Conservation (phyloP, 2,888 invertebrate genomes). For the Abrostola tripartita region DNA sequence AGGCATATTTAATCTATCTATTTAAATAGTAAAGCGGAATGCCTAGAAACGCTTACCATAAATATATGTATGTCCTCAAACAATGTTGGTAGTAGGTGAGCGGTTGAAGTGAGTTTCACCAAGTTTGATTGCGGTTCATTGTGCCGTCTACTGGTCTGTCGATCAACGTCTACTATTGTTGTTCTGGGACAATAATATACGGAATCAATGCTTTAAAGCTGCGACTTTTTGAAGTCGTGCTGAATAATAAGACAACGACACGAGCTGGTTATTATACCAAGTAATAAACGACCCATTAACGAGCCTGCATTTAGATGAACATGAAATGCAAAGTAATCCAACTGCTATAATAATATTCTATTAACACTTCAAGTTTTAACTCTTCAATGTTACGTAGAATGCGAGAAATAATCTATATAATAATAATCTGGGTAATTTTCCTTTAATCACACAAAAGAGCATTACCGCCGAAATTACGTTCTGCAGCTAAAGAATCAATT, state of each 20-base stretch:
- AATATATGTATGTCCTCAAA: conserved; percentile 57
- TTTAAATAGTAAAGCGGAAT: conserved; percentile 15
- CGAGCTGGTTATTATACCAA: too few species aligned
- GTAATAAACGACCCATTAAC: too few species aligned
- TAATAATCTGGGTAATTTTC: conserved; percentile 21
- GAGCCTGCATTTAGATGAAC: too few species aligned
- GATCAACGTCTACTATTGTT: conserved; percentile 51
- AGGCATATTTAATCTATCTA: too few species aligned
- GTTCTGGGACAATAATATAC: conserved; percentile 34
- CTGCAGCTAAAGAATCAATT: conserved; percentile 72
- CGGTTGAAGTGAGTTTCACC: conserved; percentile 61
- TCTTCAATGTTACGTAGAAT: too few species aligned
- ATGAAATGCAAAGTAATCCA: too few species aligned
- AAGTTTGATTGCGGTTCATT: conserved; percentile 73
- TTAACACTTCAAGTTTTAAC: too few species aligned
- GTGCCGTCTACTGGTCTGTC: conserved; percentile 52
- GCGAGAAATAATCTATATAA: too few species aligned
- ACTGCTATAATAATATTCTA: too few species aligned
- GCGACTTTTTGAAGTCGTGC: neutral
- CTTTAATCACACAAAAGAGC: conserved; percentile 53
- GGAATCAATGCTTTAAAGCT: neutral
- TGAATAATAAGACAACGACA: neutral
- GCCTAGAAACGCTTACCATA: conserved; percentile 50
- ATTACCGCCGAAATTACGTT: conserved; percentile 41
- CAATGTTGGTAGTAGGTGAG: conserved; percentile 57